These are phyloP conservation scores for Sparidentex hasta DNA, from an alignment of 2,797 vertebrate genomes.

Conservation along the genomic window DNA sequence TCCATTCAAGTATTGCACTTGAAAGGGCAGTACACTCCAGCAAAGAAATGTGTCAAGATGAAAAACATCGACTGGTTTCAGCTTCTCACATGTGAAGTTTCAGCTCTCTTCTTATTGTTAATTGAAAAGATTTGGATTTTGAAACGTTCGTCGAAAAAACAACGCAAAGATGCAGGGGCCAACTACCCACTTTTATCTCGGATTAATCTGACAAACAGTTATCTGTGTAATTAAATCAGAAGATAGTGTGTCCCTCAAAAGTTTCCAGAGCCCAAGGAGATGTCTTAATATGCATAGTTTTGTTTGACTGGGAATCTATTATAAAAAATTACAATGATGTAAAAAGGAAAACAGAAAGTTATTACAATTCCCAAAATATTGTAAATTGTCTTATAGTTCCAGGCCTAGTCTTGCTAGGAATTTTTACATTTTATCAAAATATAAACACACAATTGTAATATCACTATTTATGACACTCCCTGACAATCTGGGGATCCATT, in stretches of 20 bases:
- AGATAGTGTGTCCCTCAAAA: neutral
- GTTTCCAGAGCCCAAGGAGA: neutral
- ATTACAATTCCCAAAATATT: neutral
- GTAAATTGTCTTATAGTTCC: neutral
- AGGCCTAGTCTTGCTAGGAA: too few relatives aligned
- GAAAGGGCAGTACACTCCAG: neutral
- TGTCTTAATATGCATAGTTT: neutral
- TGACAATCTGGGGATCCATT: too few relatives aligned
- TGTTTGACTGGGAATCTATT: neutral
- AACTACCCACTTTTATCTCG: neutral
- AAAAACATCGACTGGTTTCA: neutral
- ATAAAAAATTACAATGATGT: neutral
- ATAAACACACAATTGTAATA: neutral
- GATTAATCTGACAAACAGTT: neutral
- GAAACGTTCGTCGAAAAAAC: neutral
- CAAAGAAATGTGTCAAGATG: neutral
- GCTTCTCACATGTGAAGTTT: neutral
- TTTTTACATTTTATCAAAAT: neutral
- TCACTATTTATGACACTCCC: neutral
- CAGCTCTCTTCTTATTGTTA: neutral
- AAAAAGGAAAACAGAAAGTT: neutral
- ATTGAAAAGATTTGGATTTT: neutral
- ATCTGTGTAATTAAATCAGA: neutral
- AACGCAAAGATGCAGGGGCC: neutral
- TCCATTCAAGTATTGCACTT: neutral